Evolutionary conservation across 2,113 vertebrate genomes (phyloP).

Genomic region (Martes martes): DNA sequence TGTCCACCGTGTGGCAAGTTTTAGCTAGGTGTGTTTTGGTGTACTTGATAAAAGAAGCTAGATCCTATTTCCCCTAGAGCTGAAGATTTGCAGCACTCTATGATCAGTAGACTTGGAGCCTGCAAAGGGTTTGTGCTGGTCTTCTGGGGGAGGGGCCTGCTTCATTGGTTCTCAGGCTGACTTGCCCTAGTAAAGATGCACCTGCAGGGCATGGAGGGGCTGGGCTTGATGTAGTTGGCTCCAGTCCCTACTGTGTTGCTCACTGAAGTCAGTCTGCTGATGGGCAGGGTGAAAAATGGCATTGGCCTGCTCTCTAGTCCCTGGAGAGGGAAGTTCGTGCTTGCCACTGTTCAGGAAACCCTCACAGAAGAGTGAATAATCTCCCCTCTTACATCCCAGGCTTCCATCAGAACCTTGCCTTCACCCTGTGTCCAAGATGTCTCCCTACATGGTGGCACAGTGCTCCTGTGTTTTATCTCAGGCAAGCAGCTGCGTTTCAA

Average conservation of each 20-base stretch:
- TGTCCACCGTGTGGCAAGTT: neutral
- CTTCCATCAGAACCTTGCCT: neutral
- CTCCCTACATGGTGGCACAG: neutral
- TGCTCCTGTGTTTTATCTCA: neutral
- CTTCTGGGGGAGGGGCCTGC: neutral
- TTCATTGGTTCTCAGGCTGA: neutral
- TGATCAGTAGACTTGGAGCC: neutral
- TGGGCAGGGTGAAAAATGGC: neutral
- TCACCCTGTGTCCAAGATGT: neutral
- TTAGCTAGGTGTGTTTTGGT: neutral
- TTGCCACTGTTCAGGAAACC: neutral
- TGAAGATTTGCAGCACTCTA: neutral
- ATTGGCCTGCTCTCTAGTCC: neutral
- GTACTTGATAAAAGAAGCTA: neutral
- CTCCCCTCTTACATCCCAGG: neutral
- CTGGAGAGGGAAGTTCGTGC: neutral
- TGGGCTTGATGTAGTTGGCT: neutral
- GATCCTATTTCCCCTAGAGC: neutral
- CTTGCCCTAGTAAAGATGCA: neutral
- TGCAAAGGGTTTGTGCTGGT: neutral
- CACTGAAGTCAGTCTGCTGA: neutral
- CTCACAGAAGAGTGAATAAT: neutral
- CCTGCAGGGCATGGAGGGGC: neutral
- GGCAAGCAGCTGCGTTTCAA: neutral
- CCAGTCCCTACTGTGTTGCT: neutral